Percentiles rank a stretch among this genome's conserved stretches.
Conservation (phyloP, 1,140 invertebrate species). For the Cyrtorhinus lividipennis region DNA sequence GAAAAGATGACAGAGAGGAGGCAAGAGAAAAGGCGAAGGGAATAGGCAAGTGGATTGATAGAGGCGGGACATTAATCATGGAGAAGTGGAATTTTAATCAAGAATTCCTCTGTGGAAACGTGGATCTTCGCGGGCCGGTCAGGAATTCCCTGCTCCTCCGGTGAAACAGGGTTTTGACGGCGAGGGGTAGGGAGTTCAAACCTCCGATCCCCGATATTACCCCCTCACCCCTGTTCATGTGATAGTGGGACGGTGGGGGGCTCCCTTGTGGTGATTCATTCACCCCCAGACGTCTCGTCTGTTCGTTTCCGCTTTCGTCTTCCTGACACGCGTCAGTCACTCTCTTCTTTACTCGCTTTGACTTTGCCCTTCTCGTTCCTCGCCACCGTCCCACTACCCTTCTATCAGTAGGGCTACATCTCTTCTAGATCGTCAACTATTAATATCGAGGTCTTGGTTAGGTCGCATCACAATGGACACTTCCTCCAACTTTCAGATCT, state of each 20-base stretch:
- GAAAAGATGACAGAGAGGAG: slow-evolving; percentile 22
- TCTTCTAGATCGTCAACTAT: no score
- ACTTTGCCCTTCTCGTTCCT: background rate
- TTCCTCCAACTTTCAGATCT: no score
- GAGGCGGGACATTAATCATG: slow-evolving; percentile 10
- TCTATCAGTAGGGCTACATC: no score
- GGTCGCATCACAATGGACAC: no score
- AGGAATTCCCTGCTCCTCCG: background rate
- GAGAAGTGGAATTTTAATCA: slow-evolving; percentile 14
- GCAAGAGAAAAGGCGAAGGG: slow-evolving; percentile 19
- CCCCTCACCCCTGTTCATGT: background rate
- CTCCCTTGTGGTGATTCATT: background rate
- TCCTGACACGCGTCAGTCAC: background rate
- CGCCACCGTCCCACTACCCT: background rate
- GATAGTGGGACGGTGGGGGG: background rate
- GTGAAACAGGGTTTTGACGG: background rate
- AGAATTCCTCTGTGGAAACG: slow-evolving; percentile 12
- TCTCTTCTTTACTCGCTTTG: background rate
- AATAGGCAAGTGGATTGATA: background rate
- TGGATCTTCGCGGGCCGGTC: background rate
- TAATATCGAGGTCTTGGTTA: no score
- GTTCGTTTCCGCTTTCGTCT: background rate
- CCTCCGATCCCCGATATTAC: background rate
- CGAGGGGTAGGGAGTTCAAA: background rate
- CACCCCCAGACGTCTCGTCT: background rate